These are phyloP conservation scores for Diachasmimorpha longicaudata DNA, from an alignment of 1,140 invertebrate species.

Conservation along the genomic window DNA sequence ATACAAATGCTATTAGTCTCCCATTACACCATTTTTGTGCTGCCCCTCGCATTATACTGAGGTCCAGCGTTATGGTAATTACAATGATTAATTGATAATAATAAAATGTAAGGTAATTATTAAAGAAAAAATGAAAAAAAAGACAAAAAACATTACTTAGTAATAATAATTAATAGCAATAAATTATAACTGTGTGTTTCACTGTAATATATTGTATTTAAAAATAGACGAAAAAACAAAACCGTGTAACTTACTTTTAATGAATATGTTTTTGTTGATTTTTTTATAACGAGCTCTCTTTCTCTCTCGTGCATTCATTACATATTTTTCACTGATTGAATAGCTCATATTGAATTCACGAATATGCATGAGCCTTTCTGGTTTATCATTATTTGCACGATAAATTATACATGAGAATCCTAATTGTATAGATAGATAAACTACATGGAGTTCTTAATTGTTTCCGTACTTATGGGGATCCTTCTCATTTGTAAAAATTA, in stretches of 20 bases:
- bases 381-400: conserved; percentile 18
- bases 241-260: conserved; percentile 29
- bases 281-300: conserved; percentile 22
- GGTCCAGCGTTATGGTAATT: conserved; percentile 33
- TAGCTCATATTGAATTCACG: background rate
- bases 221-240: conserved; percentile 48
- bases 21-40: conserved; percentile 50
- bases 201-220: conserved; percentile 62
- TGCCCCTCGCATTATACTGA: conserved; percentile 50
- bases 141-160: conserved; percentile 52
- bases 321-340: conserved; percentile 6
- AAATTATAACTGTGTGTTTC: conserved; percentile 63
- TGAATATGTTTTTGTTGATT: conserved; percentile 7
- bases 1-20: conserved; percentile 51
- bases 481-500: background rate
- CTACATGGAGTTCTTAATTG: conserved; percentile 25
- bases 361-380: conserved; percentile 23
- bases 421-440: conserved; percentile 28
- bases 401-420: conserved; percentile 23
- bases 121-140: conserved; percentile 42
- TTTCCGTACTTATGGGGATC: background rate
- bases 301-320: conserved; percentile 15
- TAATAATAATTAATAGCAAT: conserved; percentile 60
- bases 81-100: conserved; percentile 25
- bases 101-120: conserved; percentile 49